phyloP scores from a whole-genome alignment of 2,113 vertebrate species.

The Sinocyclocheilus grahami region DNA sequence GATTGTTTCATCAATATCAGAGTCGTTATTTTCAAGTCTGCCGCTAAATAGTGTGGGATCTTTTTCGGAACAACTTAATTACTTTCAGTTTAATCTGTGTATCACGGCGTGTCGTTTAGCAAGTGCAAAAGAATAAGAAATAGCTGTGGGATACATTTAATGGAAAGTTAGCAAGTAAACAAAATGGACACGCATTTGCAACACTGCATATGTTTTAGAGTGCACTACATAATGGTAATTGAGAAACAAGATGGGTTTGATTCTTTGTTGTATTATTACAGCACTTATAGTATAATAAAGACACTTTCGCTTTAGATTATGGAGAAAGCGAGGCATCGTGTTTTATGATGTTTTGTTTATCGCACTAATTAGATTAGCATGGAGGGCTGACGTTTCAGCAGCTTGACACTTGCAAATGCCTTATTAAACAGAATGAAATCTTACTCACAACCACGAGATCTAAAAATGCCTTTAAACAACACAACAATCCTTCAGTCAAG shows the following conservation, averaged over 20 bases:
- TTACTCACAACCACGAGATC: background rate
- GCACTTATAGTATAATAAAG: conserved; percentile 27
- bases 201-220: background rate
- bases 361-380: background rate
- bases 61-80: conserved; percentile 27
- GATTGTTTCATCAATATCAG: conserved; percentile 57
- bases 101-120: background rate
- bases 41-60: conserved; percentile 28
- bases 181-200: background rate
- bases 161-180: conserved; percentile 6
- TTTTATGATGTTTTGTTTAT: conserved; percentile 3
- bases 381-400: background rate
- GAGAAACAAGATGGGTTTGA: background rate
- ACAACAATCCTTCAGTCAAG: background rate
- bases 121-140: background rate
- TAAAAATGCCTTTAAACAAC: conserved; percentile 17
- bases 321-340: background rate
- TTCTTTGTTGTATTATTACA: conserved; percentile 13
- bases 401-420: too few species aligned
- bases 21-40: conserved; percentile 48
- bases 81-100: background rate
- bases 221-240: background rate
- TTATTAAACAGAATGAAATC: conserved; percentile 1
- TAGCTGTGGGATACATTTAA: background rate
- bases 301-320: background rate